Percentiles rank a stretch among this genome's conserved stretches.
Evolutionary conservation across 1,140 invertebrate species (phyloP).

Genomic region (Papilio polyxenes): DNA sequence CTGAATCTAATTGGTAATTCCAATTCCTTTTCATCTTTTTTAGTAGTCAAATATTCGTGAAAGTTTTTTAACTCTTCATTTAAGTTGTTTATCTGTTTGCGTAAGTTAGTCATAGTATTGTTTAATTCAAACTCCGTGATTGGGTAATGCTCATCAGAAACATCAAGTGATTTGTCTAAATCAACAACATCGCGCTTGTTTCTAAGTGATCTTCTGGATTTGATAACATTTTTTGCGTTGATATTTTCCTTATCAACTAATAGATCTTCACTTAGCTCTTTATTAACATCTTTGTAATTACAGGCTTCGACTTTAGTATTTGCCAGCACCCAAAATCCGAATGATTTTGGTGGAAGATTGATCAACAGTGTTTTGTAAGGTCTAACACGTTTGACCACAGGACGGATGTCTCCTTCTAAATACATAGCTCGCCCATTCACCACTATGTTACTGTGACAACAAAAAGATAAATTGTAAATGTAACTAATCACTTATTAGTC

Average conservation of each 20-base stretch:
- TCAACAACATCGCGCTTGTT: slow-evolving; percentile 30
- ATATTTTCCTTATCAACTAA: slow-evolving; percentile 38
- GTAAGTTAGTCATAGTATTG: slow-evolving; percentile 43
- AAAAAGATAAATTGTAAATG: slow-evolving; percentile 16
- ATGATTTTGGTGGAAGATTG: slow-evolving; percentile 78
- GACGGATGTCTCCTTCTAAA: slow-evolving; percentile 77
- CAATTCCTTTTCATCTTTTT: slow-evolving; percentile 8
- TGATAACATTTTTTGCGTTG: slow-evolving; percentile 44
- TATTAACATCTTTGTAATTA: slow-evolving; percentile 46
- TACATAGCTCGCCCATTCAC: slow-evolving; percentile 79
- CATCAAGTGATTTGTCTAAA: neutral
- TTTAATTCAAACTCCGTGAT: slow-evolving; percentile 24
- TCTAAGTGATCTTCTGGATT: slow-evolving; percentile 46
- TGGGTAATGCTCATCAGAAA: slow-evolving; percentile 33
- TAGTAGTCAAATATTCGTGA: slow-evolving; percentile 38
- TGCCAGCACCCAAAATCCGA: slow-evolving; percentile 83
- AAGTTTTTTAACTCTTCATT: slow-evolving; percentile 53
- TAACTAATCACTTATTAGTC: neutral
- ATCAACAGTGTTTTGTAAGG: slow-evolving; percentile 75
- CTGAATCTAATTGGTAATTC: slow-evolving; percentile 39
- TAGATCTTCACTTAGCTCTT: slow-evolving; percentile 45
- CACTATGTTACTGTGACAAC: slow-evolving; percentile 77
- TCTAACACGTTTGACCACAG: slow-evolving; percentile 70
- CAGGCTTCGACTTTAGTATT: slow-evolving; percentile 78
- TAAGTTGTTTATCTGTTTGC: slow-evolving; percentile 50